Base-by-base conservation (phyloP, 2,888 invertebrate species). In the Hirtodrosophila confusa region DNA sequence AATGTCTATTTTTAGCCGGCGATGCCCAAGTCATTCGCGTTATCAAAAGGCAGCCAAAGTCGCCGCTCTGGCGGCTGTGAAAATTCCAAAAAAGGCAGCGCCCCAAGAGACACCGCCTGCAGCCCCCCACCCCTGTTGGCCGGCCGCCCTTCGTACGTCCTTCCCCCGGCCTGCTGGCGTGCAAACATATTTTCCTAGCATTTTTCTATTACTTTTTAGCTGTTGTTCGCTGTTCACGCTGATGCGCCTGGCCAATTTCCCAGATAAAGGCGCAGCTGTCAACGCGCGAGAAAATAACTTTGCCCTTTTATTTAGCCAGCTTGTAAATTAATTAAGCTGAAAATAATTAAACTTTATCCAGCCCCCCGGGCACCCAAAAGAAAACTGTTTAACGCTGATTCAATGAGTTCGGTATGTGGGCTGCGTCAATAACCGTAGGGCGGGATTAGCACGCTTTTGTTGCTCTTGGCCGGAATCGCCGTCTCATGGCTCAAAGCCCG, bases 311-410 rank as follows among this genome's bases (percentile, higher is more conserved):
- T 66, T 63, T 60, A 29, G 55, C 48, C 60, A 54, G 65, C 77
- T 70, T 78, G 69, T 76, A 82, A 83, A 84, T 83, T 84, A 83
- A 84, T 83, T 79, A 85, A 78, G 78, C 78, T 76, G 71, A 69
- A 83, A 84, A 83, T 83, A 77, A 83, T 83, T 75, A 73, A 80
- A 75, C 75, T 67, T 84, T 79, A 83, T 82, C 68, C 75, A 61
- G 73, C 58, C 40, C 17, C 31, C 40, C 9, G 23, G 11, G 7
- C 31, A 5, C 11, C 50, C 11, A 65, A 67, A 75, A 60, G 50
- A 67, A 66, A 65, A 66, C 57, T 60, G 64, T 67, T 62, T 36
- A 35, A 40, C 17, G 49, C 31, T 36, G 45, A 58, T 69, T 51
- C 68, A 53, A 72, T 50, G 67, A 35, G 35, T 17, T 45, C 4